A percentile compares a stretch with the other conserved stretches of the same genome.
phyloP scores from a whole-genome alignment of 2,113 vertebrate genomes.

The Heptranchias perlo region DNA sequence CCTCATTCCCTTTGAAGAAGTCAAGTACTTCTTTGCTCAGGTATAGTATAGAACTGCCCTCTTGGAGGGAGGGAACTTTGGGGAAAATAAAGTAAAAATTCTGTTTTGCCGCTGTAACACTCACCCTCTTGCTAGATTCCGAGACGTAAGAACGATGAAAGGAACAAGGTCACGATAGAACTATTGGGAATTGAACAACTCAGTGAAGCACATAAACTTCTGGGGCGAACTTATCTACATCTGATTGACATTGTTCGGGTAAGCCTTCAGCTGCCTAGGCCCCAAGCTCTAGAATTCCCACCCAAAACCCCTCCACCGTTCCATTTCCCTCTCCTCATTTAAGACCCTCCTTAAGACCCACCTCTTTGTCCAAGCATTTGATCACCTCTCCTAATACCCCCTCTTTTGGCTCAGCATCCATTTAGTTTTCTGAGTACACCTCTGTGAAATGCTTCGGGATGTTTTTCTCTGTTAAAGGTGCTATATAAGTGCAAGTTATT shows the following conservation, averaged over 20 bases:
- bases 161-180: not conserved
- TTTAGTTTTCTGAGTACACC: not conserved
- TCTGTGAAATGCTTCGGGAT: not conserved
- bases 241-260: constrained; percentile 4
- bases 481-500: not conserved
- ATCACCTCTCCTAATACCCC: not conserved
- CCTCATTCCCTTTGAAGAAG: not conserved
- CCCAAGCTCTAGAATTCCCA: not conserved
- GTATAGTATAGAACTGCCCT: not conserved
- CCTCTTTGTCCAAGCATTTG: not conserved
- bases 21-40: constrained; percentile 27
- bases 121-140: constrained; percentile 3
- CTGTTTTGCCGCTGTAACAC: not conserved
- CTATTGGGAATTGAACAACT: not conserved
- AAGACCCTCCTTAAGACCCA: not conserved
- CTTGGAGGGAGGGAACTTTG: not conserved
- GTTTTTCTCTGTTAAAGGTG: not conserved
- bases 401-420: not conserved
- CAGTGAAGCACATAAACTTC: not conserved
- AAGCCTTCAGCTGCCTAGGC: not conserved
- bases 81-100: not conserved
- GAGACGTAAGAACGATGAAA: not conserved
- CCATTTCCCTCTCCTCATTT: not conserved
- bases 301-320: not conserved
- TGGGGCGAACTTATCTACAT: not conserved